Conservation (phyloP, 1,140 invertebrate genomes). For the Heliconius nattereri region DNA sequence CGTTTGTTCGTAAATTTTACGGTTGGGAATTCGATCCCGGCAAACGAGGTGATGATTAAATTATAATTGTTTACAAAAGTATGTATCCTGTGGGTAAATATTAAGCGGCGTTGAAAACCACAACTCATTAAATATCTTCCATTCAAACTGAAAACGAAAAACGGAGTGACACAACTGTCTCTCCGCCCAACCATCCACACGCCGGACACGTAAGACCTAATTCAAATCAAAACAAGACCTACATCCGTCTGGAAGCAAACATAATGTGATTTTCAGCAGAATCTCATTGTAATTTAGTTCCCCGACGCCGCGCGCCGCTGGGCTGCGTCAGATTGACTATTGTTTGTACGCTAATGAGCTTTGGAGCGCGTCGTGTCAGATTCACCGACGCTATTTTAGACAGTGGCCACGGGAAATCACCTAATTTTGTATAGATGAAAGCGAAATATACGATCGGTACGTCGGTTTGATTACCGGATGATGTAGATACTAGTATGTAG, state of each 20-base stretch:
- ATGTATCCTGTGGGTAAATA: too few relatives aligned
- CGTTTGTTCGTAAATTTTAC: too few relatives aligned
- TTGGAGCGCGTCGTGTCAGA: constrained; percentile 5
- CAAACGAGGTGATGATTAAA: too few relatives aligned
- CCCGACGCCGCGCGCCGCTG: background rate
- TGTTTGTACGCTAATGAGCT: constrained; percentile 13
- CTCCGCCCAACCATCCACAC: background rate
- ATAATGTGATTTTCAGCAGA: constrained; percentile 6
- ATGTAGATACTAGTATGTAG: background rate
- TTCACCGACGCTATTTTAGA: constrained; percentile 10
- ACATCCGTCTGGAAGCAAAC: background rate
- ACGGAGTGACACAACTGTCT: too few relatives aligned
- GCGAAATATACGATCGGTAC: background rate
- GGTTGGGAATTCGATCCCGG: too few relatives aligned
- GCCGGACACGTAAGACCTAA: background rate
- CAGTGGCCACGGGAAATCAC: constrained; percentile 13
- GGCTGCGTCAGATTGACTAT: constrained; percentile 1
- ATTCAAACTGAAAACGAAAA: too few relatives aligned
- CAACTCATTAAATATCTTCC: too few relatives aligned
- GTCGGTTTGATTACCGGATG: constrained; percentile 2
- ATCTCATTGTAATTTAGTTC: constrained; percentile 14
- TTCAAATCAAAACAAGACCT: constrained; percentile 2
- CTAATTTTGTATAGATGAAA: constrained; percentile 8
- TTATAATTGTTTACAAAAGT: too few relatives aligned
- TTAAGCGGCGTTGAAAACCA: too few relatives aligned